Evolutionary conservation across 2,113 vertebrate species (phyloP).

Genomic region (Sylvilagus bachmani): DNA sequence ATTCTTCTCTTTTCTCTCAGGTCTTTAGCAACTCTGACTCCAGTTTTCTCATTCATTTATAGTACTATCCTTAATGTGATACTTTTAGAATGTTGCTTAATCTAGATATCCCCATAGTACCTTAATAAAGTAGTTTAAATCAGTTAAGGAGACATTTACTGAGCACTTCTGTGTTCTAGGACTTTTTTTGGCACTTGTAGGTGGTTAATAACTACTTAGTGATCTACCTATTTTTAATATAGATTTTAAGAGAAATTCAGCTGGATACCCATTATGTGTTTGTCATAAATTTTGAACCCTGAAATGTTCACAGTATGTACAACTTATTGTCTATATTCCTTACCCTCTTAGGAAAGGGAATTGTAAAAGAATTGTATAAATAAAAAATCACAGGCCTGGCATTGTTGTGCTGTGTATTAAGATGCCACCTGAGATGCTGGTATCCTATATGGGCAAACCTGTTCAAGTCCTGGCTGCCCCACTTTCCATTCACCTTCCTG

Average conservation of each 20-base stretch:
- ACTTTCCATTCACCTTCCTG: too few species aligned
- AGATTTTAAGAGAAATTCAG: not conserved
- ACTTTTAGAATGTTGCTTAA: not conserved
- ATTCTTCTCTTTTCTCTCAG: not conserved
- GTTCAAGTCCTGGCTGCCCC: too few species aligned
- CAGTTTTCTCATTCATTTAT: not conserved
- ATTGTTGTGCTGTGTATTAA: too few species aligned
- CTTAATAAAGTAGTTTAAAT: conserved; percentile 15
- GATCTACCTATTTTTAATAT: not conserved
- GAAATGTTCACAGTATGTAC: not conserved
- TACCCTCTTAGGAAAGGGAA: not conserved
- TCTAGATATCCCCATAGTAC: not conserved
- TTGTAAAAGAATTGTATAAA: conserved; percentile 20
- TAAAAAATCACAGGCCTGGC: not conserved
- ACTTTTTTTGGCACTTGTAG: not conserved
- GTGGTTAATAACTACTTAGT: not conserved
- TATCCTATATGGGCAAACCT: too few species aligned
- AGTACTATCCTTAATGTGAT: not conserved
- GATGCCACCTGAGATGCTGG: too few species aligned
- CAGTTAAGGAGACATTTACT: not conserved
- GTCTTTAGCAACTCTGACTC: not conserved
- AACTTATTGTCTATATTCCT: not conserved
- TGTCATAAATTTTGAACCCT: not conserved
- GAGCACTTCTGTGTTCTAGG: not conserved
- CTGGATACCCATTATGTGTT: not conserved